These are phyloP conservation scores for Cylloceria caligata DNA, from an alignment of 2,888 invertebrate species.

Conservation along the genomic window DNA sequence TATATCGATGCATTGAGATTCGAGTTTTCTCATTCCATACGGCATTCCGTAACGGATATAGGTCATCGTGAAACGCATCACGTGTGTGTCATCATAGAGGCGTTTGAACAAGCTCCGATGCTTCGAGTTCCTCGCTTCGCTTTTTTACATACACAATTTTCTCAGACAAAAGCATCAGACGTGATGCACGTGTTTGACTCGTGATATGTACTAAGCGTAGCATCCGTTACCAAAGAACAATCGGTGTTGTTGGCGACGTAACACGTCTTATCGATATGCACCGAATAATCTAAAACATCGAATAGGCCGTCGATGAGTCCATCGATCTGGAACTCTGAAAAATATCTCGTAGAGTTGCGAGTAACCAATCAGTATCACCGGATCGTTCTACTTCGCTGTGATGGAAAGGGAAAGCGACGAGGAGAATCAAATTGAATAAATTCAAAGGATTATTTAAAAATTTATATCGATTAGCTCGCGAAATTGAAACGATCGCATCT, in stretches of 20 bases:
- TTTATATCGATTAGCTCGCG: constrained; percentile 40
- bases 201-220: constrained; percentile 35
- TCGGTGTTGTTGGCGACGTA: constrained; percentile 2
- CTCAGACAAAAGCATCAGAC: constrained; percentile 51
- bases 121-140: constrained; percentile 5
- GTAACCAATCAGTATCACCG: neutral
- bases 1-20: constrained; percentile 26
- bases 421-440: constrained; percentile 36
- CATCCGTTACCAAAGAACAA: constrained; percentile 9
- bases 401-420: constrained; percentile 19
- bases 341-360: neutral
- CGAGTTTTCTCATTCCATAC: constrained; percentile 22
- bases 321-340: constrained; percentile 36
- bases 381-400: constrained; percentile 1
- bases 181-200: constrained; percentile 46
- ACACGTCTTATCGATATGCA: neutral
- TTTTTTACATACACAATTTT: constrained; percentile 37
- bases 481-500: constrained; percentile 29
- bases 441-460: constrained; percentile 37
- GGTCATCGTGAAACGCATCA: constrained; percentile 33
- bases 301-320: constrained; percentile 20
- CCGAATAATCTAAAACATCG: constrained; percentile 29
- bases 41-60: constrained; percentile 23
- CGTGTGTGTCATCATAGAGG: constrained; percentile 32
- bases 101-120: constrained; percentile 14